Evolutionary conservation across 1,140 invertebrate genomes (phyloP).

Genomic region (Sycophaga agraensis): DNA sequence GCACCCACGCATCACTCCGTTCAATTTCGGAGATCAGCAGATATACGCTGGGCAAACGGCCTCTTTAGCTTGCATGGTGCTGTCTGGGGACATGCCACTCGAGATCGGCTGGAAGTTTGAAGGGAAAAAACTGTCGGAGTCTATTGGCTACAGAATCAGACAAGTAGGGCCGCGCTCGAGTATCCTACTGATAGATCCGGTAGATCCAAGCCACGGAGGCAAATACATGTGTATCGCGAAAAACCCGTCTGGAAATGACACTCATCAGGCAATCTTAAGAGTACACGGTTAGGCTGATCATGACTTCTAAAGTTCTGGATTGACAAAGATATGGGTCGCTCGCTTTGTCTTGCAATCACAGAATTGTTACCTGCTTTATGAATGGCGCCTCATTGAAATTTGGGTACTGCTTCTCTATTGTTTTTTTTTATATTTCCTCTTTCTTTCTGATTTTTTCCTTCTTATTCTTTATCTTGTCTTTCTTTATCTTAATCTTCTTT

Average conservation of each 20-base stretch:
- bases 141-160: conserved; percentile 55
- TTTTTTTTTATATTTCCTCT: too few relatives aligned
- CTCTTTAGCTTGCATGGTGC: conserved; percentile 70
- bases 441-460: too few relatives aligned
- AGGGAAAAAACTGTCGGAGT: conserved; percentile 52
- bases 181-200: conserved; percentile 58
- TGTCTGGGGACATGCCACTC: conserved; percentile 70
- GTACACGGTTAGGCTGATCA: conserved; percentile 60
- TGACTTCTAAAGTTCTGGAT: neutral
- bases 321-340: neutral
- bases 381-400: conserved; percentile 1
- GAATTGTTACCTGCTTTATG: conserved; percentile 11
- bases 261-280: conserved; percentile 59
- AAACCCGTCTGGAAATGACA: conserved; percentile 66
- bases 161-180: conserved; percentile 61
- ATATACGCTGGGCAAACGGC: conserved; percentile 70
- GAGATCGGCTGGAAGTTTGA: conserved; percentile 67
- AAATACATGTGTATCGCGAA: conserved; percentile 69
- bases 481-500: too few relatives aligned
- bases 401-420: conserved; percentile 5
- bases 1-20: conserved; percentile 69
- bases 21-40: conserved; percentile 66
- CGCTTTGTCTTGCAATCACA: conserved; percentile 14
- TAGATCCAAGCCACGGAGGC: conserved; percentile 61
- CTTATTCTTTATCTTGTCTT: neutral